phyloP scores from a whole-genome alignment of 2,113 vertebrate species.

The Crotalus helleri region DNA sequence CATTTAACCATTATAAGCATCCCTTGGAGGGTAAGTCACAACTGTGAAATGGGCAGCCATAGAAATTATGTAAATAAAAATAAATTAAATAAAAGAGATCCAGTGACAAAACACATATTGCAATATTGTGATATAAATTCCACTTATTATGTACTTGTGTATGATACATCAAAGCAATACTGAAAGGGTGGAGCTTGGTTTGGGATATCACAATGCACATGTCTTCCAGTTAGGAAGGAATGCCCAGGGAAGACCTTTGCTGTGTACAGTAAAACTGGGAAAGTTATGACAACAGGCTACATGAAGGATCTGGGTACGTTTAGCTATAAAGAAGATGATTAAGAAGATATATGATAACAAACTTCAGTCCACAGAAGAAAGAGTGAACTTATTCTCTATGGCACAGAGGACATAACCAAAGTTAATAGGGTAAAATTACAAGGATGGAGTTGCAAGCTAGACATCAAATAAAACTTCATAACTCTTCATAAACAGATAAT shows the following conservation, averaged over 20 bases:
- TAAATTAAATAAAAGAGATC: slow-evolving; percentile 13
- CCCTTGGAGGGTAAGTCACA: neutral
- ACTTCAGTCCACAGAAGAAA: neutral
- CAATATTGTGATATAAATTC: neutral
- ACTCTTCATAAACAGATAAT: neutral
- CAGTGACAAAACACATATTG: neutral
- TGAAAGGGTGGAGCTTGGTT: neutral
- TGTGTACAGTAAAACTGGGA: neutral
- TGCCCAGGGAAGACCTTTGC: neutral
- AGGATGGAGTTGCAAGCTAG: neutral
- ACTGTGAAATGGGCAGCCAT: neutral
- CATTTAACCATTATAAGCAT: neutral
- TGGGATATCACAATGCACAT: neutral
- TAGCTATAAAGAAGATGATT: neutral
- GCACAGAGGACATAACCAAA: neutral
- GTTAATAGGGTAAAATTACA: neutral
- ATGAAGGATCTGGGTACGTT: neutral
- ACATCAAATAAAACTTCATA: neutral
- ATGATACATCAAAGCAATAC: neutral
- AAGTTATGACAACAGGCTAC: neutral
- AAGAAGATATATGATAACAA: neutral
- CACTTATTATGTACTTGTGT: neutral
- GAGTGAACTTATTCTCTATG: neutral
- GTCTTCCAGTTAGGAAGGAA: neutral
- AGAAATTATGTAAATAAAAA: neutral